These are phyloP conservation scores for Philhelius pedissequus DNA, from an alignment of 2,888 invertebrate species.

Conservation along the genomic window DNA sequence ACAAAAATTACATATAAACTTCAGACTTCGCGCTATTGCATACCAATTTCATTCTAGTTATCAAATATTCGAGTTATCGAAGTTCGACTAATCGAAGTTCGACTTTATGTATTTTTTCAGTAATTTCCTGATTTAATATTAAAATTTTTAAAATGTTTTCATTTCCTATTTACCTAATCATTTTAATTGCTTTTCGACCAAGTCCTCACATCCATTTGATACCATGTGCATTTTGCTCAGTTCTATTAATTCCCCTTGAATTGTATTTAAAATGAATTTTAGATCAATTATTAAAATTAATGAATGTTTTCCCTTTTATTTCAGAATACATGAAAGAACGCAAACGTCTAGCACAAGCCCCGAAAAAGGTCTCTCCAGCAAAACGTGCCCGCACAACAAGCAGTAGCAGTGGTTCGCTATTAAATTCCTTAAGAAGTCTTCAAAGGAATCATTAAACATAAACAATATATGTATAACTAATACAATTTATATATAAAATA, in stretches of 20 bases:
- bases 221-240: not conserved
- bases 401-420: constrained; percentile 63
- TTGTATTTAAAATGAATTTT: not conserved
- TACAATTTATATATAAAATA: constrained; percentile 6
- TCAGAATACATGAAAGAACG: constrained; percentile 79
- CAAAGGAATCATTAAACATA: constrained; percentile 57
- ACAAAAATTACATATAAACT: too few relatives aligned
- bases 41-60: too few relatives aligned
- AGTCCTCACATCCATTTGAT: not conserved
- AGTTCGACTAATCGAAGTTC: too few relatives aligned
- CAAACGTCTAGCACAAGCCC: constrained; percentile 77
- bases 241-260: not conserved
- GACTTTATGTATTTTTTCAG: too few relatives aligned
- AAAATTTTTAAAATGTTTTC: not conserved
- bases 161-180: not conserved
- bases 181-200: too few relatives aligned
- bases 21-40: too few relatives aligned
- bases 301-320: constrained; percentile 67
- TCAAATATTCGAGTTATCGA: too few relatives aligned
- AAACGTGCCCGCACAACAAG: constrained; percentile 77
- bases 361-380: constrained; percentile 77
- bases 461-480: not conserved
- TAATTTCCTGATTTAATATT: not conserved
- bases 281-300: constrained; percentile 27
- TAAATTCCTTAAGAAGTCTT: constrained; percentile 70